Conservation (phyloP, 2,888 invertebrate genomes). For the Platerodrilus igneus region DNA sequence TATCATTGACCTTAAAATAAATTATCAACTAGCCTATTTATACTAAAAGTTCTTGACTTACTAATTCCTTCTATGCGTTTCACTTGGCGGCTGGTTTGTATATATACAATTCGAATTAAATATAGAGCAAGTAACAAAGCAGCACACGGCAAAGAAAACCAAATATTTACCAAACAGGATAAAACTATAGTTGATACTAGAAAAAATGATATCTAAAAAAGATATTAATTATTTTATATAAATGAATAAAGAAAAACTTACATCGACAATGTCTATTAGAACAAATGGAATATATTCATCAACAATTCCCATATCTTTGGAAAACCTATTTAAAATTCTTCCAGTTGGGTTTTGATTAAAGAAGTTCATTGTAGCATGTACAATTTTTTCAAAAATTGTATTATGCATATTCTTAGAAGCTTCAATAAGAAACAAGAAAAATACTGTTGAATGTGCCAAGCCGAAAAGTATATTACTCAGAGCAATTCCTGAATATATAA, state of each 20-base stretch:
- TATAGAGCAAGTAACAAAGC: conserved; percentile 62
- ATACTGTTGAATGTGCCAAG: conserved; percentile 49
- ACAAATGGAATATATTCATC: conserved; percentile 53
- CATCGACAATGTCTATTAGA: conserved; percentile 52
- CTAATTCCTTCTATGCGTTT: conserved; percentile 67
- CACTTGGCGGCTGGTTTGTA: conserved; percentile 69
- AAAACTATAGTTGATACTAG: conserved; percentile 67
- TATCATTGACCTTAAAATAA: no score
- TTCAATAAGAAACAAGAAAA: conserved; percentile 52
- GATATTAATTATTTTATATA: not conserved
- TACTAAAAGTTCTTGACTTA: no score
- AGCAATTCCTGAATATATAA: conserved; percentile 39
- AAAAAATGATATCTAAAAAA: conserved; percentile 52
- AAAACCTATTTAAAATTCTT: conserved; percentile 64
- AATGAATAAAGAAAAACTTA: no score
- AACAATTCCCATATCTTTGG: conserved; percentile 63
- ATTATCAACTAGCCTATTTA: no score
- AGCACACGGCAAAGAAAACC: conserved; percentile 62
- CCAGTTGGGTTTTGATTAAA: conserved; percentile 65
- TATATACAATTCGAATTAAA: conserved; percentile 62
- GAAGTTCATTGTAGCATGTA: conserved; percentile 61
- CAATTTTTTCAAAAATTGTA: conserved; percentile 53
- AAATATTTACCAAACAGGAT: conserved; percentile 66
- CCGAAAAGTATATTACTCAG: conserved; percentile 44
- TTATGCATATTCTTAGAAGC: conserved; percentile 57